Evolutionary conservation across 2,888 invertebrate species (phyloP).

Genomic region (Acleris emargana): DNA sequence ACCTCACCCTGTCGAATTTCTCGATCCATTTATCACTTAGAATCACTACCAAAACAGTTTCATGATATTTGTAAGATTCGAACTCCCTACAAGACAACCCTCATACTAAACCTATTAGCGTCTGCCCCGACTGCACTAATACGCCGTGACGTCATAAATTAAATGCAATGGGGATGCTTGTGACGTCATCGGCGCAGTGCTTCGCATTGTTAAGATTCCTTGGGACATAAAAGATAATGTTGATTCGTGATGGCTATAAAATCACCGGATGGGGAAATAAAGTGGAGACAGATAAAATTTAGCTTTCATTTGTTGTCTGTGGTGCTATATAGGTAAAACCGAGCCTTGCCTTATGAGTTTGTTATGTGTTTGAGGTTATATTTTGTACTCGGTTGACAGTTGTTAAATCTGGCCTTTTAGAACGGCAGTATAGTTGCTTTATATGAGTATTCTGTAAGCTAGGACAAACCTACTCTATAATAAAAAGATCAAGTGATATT

Average conservation of each 20-base stretch:
- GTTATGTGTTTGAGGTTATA: too few relatives aligned
- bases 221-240: slow-evolving; percentile 6
- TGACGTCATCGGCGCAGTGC: slow-evolving; percentile 17
- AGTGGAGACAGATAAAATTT: background rate
- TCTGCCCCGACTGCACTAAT: slow-evolving; percentile 48
- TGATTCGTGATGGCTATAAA: slow-evolving; percentile 11
- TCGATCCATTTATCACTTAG: too few relatives aligned
- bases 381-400: too few relatives aligned
- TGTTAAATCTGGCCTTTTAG: too few relatives aligned
- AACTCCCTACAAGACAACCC: slow-evolving; percentile 4
- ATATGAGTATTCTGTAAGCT: too few relatives aligned
- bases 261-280: background rate
- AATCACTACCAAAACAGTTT: background rate
- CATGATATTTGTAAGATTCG: background rate
- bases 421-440: too few relatives aligned
- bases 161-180: slow-evolving; percentile 23
- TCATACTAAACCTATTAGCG: slow-evolving; percentile 36
- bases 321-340: background rate
- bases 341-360: background rate
- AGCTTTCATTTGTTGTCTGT: background rate
- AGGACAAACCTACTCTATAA: too few relatives aligned
- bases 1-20: too few relatives aligned
- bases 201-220: slow-evolving; percentile 8
- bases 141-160: slow-evolving; percentile 47
- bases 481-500: too few relatives aligned